A percentile compares a stretch with the other conserved stretches of the same genome.
phyloP scores from a whole-genome alignment of 2,797 vertebrate genomes.

The Scolopax bukidnonensis region DNA sequence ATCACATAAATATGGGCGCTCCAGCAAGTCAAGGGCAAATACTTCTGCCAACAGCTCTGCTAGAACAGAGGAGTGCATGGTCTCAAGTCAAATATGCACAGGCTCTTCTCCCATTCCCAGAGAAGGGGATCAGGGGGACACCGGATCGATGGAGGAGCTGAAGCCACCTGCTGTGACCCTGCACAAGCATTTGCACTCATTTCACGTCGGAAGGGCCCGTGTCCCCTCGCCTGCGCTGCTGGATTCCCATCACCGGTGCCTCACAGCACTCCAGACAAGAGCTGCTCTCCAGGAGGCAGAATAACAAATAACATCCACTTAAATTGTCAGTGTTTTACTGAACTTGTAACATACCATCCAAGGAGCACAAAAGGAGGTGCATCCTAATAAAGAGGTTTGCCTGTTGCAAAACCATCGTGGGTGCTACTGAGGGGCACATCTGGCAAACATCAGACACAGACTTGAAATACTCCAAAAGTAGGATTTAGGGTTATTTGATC shows the following conservation, averaged over 20 bases:
- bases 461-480: not conserved
- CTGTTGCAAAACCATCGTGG: not conserved
- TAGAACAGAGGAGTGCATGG: not conserved
- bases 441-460: not conserved
- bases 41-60: not conserved
- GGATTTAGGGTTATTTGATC: not conserved
- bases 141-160: not conserved
- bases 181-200: rapidly evolving
- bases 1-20: not conserved
- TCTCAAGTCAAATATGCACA: not conserved
- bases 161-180: not conserved
- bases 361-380: not conserved
- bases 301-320: not conserved
- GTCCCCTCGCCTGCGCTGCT: rapidly evolving
- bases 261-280: not conserved
- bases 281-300: not conserved
- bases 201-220: not conserved
- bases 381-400: not conserved
- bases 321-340: not conserved
- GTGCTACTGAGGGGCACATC: not conserved
- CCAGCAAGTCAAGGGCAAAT: not conserved
- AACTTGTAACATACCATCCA: not conserved
- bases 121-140: rapidly evolving
- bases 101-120: not conserved
- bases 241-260: not conserved